Evolutionary conservation across 1,140 invertebrate species (phyloP).

Genomic region (Thalassaphorura encarpata): DNA sequence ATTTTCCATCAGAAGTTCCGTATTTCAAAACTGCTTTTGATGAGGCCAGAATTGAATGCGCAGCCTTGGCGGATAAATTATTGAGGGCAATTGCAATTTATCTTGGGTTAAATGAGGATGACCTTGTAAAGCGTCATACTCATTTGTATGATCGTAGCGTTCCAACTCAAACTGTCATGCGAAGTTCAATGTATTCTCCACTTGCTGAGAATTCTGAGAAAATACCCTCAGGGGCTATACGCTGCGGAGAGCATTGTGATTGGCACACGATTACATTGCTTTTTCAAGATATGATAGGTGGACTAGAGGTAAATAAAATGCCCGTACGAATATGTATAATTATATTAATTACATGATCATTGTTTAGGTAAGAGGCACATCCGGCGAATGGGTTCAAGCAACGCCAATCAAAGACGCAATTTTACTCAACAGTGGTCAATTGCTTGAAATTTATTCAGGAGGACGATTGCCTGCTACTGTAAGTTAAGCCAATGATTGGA

Average conservation of each 20-base stretch:
- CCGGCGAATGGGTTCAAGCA: constrained; percentile 16
- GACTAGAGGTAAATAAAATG: constrained; percentile 15
- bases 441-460: constrained; percentile 19
- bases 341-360: no score
- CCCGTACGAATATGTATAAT: no score
- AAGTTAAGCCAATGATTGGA: no score
- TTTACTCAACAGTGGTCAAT: constrained; percentile 13
- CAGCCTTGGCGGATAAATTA: constrained; percentile 10
- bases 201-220: not conserved
- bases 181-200: constrained; percentile 6
- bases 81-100: constrained; percentile 3
- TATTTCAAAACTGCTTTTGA: constrained; percentile 17
- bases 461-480: constrained; percentile 11
- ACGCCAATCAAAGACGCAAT: constrained; percentile 17
- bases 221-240: not conserved
- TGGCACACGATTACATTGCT: constrained; percentile 21
- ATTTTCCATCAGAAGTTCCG: constrained; percentile 15
- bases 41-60: not conserved
- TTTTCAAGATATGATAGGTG: constrained; percentile 16
- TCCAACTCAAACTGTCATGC: not conserved
- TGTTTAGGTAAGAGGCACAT: no score
- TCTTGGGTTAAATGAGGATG: constrained; percentile 11
- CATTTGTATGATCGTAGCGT: not conserved
- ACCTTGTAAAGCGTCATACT: constrained; percentile 11
- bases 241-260: constrained; percentile 16